Evolutionary conservation across 2,888 invertebrate genomes (phyloP).

Genomic region (Drosophila mimica): DNA sequence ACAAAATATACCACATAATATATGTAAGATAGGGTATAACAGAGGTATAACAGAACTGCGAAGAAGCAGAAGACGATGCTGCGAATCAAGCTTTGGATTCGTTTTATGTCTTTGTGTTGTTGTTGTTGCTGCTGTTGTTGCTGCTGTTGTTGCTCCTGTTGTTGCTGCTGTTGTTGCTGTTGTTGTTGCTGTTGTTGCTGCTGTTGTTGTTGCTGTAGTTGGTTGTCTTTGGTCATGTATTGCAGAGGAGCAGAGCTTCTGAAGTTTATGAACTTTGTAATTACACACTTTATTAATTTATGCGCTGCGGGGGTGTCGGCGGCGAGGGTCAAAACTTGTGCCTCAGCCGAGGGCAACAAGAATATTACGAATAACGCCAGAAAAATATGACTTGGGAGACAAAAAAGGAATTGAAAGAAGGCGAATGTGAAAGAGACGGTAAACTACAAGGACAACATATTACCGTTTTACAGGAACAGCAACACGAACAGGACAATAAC

Average conservation of each 20-base stretch:
- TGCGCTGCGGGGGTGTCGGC: conserved; percentile 65
- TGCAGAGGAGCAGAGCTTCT: conserved; percentile 71
- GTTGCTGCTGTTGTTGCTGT: conserved; percentile 23
- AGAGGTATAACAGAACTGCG: conserved; percentile 1
- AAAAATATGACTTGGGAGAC: conserved; percentile 25
- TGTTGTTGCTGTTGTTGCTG: conserved; percentile 24
- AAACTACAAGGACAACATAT: conserved; percentile 54
- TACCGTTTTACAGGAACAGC: conserved; percentile 63
- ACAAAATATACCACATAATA: conserved; percentile 2
- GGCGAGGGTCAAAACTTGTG: conserved; percentile 30
- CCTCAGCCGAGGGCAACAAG: conserved; percentile 25
- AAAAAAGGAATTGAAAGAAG: conserved; percentile 2
- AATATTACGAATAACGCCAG: conserved; percentile 35
- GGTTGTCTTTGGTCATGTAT: conserved; percentile 64
- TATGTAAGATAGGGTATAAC: conserved; percentile 6
- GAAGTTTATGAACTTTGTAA: conserved; percentile 81
- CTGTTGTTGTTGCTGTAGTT: conserved; percentile 32
- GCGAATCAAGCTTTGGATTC: conserved; percentile 42
- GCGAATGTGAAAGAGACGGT: conserved; percentile 5
- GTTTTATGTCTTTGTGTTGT: conserved; percentile 19
- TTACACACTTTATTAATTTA: conserved; percentile 81
- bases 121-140: conserved; percentile 22
- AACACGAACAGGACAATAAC: conserved; percentile 51
- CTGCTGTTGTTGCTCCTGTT: conserved; percentile 20
- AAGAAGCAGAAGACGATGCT: neutral